These are phyloP conservation scores for Pachycephus smyrnensis DNA, from an alignment of 2,888 invertebrate species.

Conservation along the genomic window DNA sequence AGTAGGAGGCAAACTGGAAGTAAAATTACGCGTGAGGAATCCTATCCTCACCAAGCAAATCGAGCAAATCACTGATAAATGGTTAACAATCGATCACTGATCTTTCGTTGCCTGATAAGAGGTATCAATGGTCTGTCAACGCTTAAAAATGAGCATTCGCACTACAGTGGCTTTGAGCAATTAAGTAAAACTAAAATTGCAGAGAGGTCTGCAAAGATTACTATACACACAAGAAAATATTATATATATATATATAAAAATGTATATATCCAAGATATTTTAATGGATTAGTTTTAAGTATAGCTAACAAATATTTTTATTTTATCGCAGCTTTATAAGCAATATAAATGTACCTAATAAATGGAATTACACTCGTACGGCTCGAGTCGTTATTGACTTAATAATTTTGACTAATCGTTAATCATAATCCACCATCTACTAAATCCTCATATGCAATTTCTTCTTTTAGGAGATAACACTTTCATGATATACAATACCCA, in stretches of 20 bases:
- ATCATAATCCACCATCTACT: background rate
- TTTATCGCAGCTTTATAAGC: background rate
- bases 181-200: background rate
- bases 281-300: background rate
- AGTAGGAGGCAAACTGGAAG: conserved; percentile 90
- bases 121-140: background rate
- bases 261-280: background rate
- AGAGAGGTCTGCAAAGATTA: background rate
- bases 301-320: background rate
- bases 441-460: background rate
- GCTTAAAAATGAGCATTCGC: background rate
- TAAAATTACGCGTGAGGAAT: conserved; percentile 87
- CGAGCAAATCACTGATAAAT: conserved; percentile 89
- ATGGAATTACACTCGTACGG: background rate
- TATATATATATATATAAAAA: background rate
- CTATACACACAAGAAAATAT: background rate
- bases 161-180: background rate
- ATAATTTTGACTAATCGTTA: background rate
- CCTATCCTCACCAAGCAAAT: conserved; percentile 91
- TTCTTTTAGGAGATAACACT: background rate
- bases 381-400: background rate
- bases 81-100: conserved; percentile 86
- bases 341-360: background rate
- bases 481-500: background rate
- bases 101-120: background rate